These are phyloP conservation scores for Caenorhabditis sinica DNA, from an alignment of 2,888 invertebrate genomes.

Conservation along the genomic window DNA sequence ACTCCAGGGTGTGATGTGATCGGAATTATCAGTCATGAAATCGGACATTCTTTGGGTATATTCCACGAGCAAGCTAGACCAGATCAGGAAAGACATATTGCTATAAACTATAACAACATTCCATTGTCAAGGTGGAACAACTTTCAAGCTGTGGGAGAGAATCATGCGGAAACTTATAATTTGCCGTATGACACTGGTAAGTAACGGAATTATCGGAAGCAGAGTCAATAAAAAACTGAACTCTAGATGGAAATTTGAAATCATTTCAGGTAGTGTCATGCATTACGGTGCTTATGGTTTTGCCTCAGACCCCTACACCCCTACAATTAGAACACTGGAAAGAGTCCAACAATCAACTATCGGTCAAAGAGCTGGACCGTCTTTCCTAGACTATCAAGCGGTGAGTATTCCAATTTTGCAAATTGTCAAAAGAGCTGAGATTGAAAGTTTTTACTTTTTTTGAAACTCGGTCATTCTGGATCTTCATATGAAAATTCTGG, in stretches of 20 bases:
- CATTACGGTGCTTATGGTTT: slow-evolving; percentile 83
- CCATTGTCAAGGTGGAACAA: slow-evolving; percentile 82
- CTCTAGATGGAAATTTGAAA: too few species aligned
- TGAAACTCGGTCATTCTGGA: too few species aligned
- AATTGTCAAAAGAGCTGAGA: too few species aligned
- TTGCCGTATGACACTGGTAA: slow-evolving; percentile 82
- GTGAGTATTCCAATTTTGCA: slow-evolving; percentile 68
- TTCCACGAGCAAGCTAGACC: slow-evolving; percentile 83
- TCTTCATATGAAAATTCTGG: too few species aligned
- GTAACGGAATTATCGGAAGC: too few species aligned
- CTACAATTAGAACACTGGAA: slow-evolving; percentile 81
- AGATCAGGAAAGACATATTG: slow-evolving; percentile 76
- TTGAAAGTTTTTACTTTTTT: too few species aligned
- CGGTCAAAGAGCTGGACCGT: slow-evolving; percentile 82
- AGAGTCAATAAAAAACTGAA: too few species aligned
- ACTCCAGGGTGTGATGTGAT: slow-evolving; percentile 83
- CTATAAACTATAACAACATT: slow-evolving; percentile 82
- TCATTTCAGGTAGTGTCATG: slow-evolving; percentile 71
- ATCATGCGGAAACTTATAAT: slow-evolving; percentile 79
- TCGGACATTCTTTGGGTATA: slow-evolving; percentile 81
- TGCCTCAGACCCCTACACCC: slow-evolving; percentile 80
- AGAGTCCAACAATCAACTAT: slow-evolving; percentile 78
- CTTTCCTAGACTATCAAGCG: slow-evolving; percentile 82
- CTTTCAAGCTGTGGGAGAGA: slow-evolving; percentile 80
- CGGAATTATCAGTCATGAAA: slow-evolving; percentile 83